phyloP scores from a whole-genome alignment of 2,797 vertebrate species.

The Hemibagrus guttatus region DNA sequence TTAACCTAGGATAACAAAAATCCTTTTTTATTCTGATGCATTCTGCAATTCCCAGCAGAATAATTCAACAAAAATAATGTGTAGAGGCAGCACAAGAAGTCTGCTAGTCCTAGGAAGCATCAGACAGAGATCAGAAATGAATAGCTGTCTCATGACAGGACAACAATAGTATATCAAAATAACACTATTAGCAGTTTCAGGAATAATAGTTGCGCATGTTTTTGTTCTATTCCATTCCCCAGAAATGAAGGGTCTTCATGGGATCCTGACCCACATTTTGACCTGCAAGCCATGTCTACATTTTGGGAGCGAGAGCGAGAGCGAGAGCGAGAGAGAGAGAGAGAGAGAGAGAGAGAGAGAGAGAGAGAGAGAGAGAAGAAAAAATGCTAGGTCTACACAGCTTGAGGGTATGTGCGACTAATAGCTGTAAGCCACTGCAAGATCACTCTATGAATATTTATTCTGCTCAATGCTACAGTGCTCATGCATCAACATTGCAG shows the following conservation, averaged over 20 bases:
- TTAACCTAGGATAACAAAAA: neutral
- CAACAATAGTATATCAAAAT: neutral
- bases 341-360: neutral
- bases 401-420: neutral
- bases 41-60: neutral
- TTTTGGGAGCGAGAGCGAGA: neutral
- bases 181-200: neutral
- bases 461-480: neutral
- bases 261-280: neutral
- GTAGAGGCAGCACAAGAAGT: neutral
- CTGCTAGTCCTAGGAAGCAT: neutral
- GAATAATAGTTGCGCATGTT: neutral
- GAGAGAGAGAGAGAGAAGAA: neutral
- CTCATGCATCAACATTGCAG: neutral
- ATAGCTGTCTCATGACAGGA: neutral
- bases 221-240: neutral
- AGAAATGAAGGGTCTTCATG: neutral
- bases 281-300: neutral
- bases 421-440: conserved; percentile 7
- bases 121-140: neutral
- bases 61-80: neutral
- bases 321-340: no score
- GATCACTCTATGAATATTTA: conserved; percentile 7
- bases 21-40: no score
- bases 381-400: neutral